A percentile compares a stretch with the other conserved stretches of the same genome.
phyloP scores from a whole-genome alignment of 2,113 vertebrate genomes.

The Odocoileus virginianus region DNA sequence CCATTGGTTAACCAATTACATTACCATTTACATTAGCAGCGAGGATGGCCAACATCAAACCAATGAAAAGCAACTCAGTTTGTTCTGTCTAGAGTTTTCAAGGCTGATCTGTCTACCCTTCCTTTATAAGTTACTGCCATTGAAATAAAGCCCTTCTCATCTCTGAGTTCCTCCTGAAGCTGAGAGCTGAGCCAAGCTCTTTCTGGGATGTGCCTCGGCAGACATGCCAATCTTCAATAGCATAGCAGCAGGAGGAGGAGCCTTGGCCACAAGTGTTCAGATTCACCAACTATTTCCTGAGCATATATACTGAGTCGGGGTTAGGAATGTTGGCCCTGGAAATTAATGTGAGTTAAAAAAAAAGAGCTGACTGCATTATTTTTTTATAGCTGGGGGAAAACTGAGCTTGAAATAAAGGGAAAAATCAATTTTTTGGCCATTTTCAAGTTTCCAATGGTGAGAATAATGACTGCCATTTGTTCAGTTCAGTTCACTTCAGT shows the following conservation, averaged over 20 bases:
- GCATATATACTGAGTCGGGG: not conserved
- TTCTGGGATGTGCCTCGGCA: not conserved
- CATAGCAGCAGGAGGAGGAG: not conserved
- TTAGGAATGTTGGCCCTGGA: not conserved
- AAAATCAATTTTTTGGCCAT: not conserved
- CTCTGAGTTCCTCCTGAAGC: not conserved
- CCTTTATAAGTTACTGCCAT: not conserved
- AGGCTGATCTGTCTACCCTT: not conserved
- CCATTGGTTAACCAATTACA: not conserved
- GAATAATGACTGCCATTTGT: not conserved
- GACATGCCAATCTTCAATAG: not conserved
- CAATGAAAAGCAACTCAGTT: not conserved
- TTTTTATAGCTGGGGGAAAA: not conserved
- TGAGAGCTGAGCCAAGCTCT: not conserved
- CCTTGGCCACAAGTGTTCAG: not conserved
- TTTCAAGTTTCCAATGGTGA: not conserved
- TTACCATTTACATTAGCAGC: not conserved
- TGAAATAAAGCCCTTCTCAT: not conserved
- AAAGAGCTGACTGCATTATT: not conserved
- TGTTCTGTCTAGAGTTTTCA: not conserved
- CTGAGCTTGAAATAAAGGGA: not conserved
- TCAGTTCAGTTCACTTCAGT: not conserved
- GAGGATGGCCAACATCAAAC: not conserved
- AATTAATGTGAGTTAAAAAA: not conserved
- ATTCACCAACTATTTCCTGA: not conserved